Percentiles rank a stretch among this genome's conserved stretches.
phyloP scores from a whole-genome alignment of 2,888 invertebrate species.

The Lasioglossum marginatum region DNA sequence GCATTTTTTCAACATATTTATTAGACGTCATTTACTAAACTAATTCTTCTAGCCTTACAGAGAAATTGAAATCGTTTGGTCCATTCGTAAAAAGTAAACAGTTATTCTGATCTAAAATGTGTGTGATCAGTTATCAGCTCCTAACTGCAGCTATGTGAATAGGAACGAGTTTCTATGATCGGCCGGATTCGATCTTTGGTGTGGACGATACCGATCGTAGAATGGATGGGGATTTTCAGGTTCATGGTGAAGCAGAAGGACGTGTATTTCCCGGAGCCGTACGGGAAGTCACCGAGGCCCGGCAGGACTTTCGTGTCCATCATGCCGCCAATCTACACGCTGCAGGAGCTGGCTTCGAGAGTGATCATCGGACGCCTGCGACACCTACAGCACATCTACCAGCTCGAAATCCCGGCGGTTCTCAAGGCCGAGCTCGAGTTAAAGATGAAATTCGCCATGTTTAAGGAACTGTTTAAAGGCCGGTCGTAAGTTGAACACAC shows the following conservation, averaged over 20 bases:
- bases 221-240: conserved; percentile 69
- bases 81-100: no score
- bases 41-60: no score
- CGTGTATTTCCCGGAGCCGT: conserved; percentile 78
- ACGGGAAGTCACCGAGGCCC: conserved; percentile 60
- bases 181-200: background rate
- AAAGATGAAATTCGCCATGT: conserved; percentile 37
- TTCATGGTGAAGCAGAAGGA: conserved; percentile 75
- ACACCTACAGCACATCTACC: conserved; percentile 74
- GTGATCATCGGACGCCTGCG: conserved; percentile 73
- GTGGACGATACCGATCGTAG: background rate
- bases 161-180: background rate
- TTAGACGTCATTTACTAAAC: no score
- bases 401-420: conserved; percentile 78
- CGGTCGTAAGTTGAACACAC: no score
- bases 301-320: conserved; percentile 74
- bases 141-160: no score
- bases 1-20: no score
- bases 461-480: no score
- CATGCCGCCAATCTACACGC: conserved; percentile 72
- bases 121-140: no score
- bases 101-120: no score
- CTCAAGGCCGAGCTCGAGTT: conserved; percentile 77
- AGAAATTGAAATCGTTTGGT: no score
- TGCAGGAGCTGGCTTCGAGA: conserved; percentile 76